Base-by-base conservation (phyloP, 2,888 invertebrate species). In the Andrena minutula region DNA sequence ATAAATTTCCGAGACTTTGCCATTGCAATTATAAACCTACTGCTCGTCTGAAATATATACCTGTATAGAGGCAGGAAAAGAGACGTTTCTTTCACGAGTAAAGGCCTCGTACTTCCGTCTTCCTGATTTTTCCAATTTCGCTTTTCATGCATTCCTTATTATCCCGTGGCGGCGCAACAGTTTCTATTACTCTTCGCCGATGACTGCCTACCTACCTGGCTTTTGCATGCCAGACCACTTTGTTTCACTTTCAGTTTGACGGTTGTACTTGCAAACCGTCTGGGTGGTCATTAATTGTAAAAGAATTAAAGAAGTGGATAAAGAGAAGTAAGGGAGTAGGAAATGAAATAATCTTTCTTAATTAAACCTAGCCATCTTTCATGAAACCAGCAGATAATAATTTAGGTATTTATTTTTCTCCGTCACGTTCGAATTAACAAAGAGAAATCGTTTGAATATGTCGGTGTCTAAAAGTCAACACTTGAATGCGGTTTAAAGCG, bases 1-100 rank as follows among this genome's bases (percentile, higher is more conserved):
- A 72, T 47, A 35, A 68, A 82, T 78, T 75, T 69, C 72, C 12
- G 72, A 41, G 72, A 71, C 16, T 53, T 12, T 28, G 8, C 69
- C 63, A 26, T 60, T 60, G 53, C 68, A 77, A 77, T 77, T 80
- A 69, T 75, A 47, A 41, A 41, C 16, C 16, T 79, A 63, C 68
- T 32, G 35, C 53, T 61, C 32, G 32, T 41, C 60, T 79, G 63
- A 69, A 79, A 68, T 75, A 56, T 79, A 23, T 63, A 28, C 68
- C 16, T 23, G 28, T 32, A 16, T 12, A 8, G n/a, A 26, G 68
- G 32, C 8, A 10, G 20, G 10, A 10, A 70, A 20, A 6, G 53
- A 10, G 61, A 47, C 32, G 47, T 76, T 71, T 58, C 64, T 49
- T 63, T 63, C 41, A 20, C 26, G 2, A 23, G 47, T 35, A 35